These are phyloP conservation scores for Papilio glaucus DNA, from an alignment of 1,140 invertebrate species.

Conservation along the genomic window DNA sequence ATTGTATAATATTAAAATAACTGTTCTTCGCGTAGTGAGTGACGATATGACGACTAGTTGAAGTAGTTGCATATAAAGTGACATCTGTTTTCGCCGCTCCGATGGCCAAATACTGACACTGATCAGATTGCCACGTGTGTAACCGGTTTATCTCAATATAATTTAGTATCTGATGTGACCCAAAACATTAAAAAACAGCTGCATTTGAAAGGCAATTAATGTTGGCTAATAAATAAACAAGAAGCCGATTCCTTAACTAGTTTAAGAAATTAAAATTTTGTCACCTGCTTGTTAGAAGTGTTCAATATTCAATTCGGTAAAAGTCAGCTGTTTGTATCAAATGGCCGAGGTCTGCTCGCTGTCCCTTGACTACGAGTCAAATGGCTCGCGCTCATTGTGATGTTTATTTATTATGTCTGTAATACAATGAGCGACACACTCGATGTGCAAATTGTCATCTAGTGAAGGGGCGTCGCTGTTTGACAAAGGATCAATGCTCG, in stretches of 20 bases:
- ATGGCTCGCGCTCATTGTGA: constrained; percentile 66
- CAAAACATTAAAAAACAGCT: constrained; percentile 36
- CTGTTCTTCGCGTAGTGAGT: not conserved
- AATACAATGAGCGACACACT: constrained; percentile 68
- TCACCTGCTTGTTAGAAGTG: constrained; percentile 33
- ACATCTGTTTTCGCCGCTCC: constrained; percentile 33
- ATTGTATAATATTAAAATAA: not conserved
- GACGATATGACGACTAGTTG: not conserved
- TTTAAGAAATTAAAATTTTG: constrained; percentile 38
- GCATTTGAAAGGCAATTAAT: constrained; percentile 38
- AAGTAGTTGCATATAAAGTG: constrained; percentile 14
- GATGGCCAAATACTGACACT: constrained; percentile 30
- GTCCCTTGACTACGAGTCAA: constrained; percentile 42
- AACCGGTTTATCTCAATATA: constrained; percentile 37
- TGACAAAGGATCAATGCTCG: constrained; percentile 71
- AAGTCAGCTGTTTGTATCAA: constrained; percentile 43
- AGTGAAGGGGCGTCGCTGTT: constrained; percentile 70
- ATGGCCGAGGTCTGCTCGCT: constrained; percentile 24
- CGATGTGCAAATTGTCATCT: constrained; percentile 78
- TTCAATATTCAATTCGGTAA: constrained; percentile 36
- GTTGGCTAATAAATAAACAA: constrained; percentile 39
- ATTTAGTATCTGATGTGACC: constrained; percentile 37
- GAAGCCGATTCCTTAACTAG: constrained; percentile 37
- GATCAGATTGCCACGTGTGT: constrained; percentile 35
- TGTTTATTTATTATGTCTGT: constrained; percentile 76